Percentiles rank a stretch among this genome's conserved stretches.
phyloP scores from a whole-genome alignment of 2,113 vertebrate genomes.

The Sula dactylatra region DNA sequence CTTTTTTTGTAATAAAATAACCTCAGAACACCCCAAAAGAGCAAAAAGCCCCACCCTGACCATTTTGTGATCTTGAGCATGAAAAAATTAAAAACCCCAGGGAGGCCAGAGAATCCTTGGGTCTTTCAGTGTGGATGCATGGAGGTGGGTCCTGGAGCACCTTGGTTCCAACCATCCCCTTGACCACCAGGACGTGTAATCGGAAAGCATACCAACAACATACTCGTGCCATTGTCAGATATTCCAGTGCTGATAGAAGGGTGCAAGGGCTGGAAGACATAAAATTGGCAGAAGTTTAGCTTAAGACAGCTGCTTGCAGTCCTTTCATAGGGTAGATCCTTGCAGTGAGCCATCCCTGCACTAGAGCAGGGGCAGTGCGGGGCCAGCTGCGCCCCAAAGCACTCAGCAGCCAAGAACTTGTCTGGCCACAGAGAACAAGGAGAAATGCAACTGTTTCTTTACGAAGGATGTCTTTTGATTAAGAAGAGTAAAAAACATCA shows the following conservation, averaged over 20 bases:
- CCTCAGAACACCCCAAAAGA: background rate
- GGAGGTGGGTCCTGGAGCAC: background rate
- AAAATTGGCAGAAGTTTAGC: background rate
- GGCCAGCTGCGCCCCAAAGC: background rate
- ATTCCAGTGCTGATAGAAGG: background rate
- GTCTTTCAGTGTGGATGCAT: background rate
- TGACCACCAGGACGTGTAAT: background rate
- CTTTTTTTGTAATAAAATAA: background rate
- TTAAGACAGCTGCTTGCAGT: background rate
- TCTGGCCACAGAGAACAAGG: background rate
- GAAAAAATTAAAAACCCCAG: background rate
- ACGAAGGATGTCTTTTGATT: background rate
- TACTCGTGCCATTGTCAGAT: fast-evolving
- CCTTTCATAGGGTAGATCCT: background rate
- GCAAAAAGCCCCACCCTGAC: background rate
- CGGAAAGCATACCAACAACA: background rate
- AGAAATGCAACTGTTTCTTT: background rate
- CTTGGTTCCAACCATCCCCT: background rate
- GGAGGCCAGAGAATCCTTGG: background rate
- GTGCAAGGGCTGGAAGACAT: background rate
- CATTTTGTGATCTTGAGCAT: background rate
- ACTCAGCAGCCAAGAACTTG: background rate
- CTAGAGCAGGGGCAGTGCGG: background rate
- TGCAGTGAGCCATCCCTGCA: background rate
- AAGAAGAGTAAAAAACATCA: background rate